A percentile compares a stretch with the other conserved stretches of the same genome.
Evolutionary conservation across 92 coral and sea anemone genomes (phyloP).

Genomic region (Umimayanthus kanabou): DNA sequence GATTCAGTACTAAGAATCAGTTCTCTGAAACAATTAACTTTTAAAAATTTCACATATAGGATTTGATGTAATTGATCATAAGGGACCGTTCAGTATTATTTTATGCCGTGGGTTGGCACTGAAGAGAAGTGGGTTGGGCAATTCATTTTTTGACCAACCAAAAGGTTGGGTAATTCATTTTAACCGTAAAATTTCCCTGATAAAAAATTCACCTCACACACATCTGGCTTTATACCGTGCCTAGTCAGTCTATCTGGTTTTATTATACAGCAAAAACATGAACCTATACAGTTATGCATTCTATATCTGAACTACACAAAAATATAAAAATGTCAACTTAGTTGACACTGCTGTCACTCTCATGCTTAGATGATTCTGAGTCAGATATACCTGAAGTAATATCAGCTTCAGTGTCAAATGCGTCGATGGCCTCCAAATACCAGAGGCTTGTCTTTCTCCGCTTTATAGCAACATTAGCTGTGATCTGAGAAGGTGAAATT

Average conservation of each 20-base stretch:
- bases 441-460: conserved; percentile 1
- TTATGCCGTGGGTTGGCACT: conserved; percentile 1
- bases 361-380: conserved; percentile 23
- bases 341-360: conserved; percentile 35
- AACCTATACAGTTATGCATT: conserved; percentile 23
- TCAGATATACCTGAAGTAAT: conserved; percentile 9
- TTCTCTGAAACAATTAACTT: too few relatives aligned
- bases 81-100: background rate
- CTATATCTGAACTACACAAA: conserved; percentile 1
- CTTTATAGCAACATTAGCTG: conserved; percentile 4
- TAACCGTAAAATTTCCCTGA: too few relatives aligned
- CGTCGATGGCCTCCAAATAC: background rate
- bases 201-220: too few relatives aligned
- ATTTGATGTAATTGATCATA: too few relatives aligned
- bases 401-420: conserved; percentile 7
- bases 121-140: background rate
- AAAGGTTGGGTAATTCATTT: too few relatives aligned
- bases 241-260: conserved; percentile 12
- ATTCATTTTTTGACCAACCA: conserved; percentile 4
- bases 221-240: conserved; percentile 14
- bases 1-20: too few relatives aligned
- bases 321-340: conserved; percentile 23
- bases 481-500: conserved; percentile 30
- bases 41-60: too few relatives aligned
- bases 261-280: conserved; percentile 1